These are phyloP conservation scores for Salvator merianae DNA, from an alignment of 2,113 vertebrate species.

Conservation along the genomic window DNA sequence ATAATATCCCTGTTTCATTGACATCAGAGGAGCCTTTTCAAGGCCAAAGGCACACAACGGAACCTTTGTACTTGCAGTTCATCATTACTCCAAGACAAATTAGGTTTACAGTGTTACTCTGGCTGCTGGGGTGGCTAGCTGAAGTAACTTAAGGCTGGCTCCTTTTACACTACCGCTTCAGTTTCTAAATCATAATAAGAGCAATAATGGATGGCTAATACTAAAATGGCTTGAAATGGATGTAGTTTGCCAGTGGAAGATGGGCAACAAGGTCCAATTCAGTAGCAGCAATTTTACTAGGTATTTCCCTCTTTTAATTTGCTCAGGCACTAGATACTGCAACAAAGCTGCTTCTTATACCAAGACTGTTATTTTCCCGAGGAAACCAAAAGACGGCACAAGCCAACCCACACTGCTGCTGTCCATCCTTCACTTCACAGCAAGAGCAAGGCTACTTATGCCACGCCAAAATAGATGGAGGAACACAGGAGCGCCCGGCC, in stretches of 20 bases:
- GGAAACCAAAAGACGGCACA: neutral
- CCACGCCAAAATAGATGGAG: neutral
- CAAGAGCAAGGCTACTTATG: neutral
- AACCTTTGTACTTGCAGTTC: neutral
- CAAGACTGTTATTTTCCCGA: fast-evolving
- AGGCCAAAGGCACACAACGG: neutral
- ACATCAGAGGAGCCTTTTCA: neutral
- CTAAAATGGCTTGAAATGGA: neutral
- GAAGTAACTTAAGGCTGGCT: slow-evolving; percentile 2
- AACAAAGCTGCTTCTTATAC: slow-evolving; percentile 26
- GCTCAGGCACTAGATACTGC: neutral
- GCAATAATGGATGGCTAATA: neutral
- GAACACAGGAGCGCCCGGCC: neutral
- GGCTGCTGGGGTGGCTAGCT: fast-evolving
- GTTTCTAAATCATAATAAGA: neutral
- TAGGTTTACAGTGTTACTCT: neutral
- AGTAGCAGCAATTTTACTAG: neutral
- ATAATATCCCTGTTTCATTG: neutral
- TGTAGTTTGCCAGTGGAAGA: neutral
- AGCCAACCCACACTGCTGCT: neutral
- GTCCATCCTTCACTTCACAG: neutral
- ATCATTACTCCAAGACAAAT: neutral
- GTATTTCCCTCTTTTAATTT: fast-evolving
- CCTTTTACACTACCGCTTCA: neutral
- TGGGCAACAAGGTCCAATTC: fast-evolving